Conservation (phyloP, 2,113 vertebrate genomes). For the Nothobranchius kuhntae region DNA sequence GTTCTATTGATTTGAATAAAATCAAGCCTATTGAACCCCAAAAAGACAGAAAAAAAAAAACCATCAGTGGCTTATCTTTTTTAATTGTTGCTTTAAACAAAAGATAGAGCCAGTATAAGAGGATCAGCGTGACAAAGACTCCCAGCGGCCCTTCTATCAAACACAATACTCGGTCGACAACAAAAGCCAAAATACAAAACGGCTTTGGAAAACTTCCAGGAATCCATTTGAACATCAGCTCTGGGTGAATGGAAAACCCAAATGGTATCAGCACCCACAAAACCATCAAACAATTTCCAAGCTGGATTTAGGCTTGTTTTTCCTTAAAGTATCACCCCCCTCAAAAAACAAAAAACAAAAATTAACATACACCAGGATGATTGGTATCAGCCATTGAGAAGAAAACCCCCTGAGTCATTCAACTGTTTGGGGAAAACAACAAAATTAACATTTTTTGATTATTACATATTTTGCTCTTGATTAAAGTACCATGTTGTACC, state of each 20-base stretch:
- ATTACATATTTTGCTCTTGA: neutral
- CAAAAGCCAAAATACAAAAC: slow-evolving; percentile 60
- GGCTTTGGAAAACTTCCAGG: slow-evolving; percentile 70
- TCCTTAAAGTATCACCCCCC: no score
- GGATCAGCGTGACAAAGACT: slow-evolving; percentile 67
- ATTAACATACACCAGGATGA: no score
- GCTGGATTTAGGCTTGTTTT: no score
- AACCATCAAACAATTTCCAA: neutral
- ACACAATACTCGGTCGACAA: slow-evolving; percentile 57
- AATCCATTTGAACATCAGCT: slow-evolving; percentile 57
- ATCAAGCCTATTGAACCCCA: slow-evolving; percentile 55
- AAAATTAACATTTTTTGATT: neutral
- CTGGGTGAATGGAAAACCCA: slow-evolving; percentile 53
- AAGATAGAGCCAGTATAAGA: slow-evolving; percentile 58
- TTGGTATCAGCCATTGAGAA: no score
- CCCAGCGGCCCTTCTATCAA: slow-evolving; percentile 57
- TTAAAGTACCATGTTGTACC: no score
- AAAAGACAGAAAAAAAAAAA: slow-evolving; percentile 51
- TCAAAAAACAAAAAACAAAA: no score
- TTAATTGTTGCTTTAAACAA: slow-evolving; percentile 74
- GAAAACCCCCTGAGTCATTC: neutral
- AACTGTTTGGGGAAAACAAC: neutral
- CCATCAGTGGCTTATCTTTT: slow-evolving; percentile 61
- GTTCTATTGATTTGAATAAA: no score
- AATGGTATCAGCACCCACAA: slow-evolving; percentile 8